These are phyloP conservation scores for Paramisgurnus dabryanus DNA, from an alignment of 2,113 vertebrate genomes.

Conservation along the genomic window DNA sequence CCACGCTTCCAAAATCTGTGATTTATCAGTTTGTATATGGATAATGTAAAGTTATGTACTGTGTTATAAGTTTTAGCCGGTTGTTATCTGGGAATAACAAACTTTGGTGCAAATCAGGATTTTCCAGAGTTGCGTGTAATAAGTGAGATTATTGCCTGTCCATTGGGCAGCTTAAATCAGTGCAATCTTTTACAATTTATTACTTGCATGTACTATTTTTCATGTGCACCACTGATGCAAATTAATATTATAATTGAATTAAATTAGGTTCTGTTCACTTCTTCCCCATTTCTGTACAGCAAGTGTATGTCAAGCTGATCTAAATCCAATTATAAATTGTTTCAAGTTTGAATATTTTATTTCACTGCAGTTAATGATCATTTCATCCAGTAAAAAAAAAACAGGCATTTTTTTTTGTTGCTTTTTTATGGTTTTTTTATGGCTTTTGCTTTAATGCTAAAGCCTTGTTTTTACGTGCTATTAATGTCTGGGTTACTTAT, in stretches of 20 bases:
- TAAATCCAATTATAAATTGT: conserved; percentile 4
- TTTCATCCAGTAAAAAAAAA: not conserved
- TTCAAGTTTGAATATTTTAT: not conserved
- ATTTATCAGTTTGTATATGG: not conserved
- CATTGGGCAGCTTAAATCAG: conserved; percentile 8
- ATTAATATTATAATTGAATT: conserved; percentile 64
- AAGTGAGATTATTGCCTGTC: conserved; percentile 5
- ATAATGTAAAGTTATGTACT: too few relatives aligned
- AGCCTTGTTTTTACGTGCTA: not conserved
- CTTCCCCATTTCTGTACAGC: conserved; percentile 35
- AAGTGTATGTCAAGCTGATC: conserved; percentile 8
- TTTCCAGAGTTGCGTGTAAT: not conserved
- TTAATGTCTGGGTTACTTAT: not conserved
- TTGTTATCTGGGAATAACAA: too few relatives aligned
- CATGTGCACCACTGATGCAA: conserved; percentile 55
- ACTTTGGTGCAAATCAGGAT: too few relatives aligned
- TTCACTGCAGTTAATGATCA: not conserved
- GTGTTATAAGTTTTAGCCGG: too few relatives aligned
- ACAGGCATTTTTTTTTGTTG: not conserved
- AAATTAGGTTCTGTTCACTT: conserved; percentile 56
- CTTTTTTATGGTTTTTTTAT: not conserved
- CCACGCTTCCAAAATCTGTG: conserved; percentile 5
- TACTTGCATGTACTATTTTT: conserved; percentile 58
- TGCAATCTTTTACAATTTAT: conserved; percentile 41
- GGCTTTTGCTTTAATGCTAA: not conserved